Evolutionary conservation across 2,797 vertebrate genomes (phyloP), one percentile per base, ranked within the genome.

Genomic region (Lutjanus argentimaculatus): DNA sequence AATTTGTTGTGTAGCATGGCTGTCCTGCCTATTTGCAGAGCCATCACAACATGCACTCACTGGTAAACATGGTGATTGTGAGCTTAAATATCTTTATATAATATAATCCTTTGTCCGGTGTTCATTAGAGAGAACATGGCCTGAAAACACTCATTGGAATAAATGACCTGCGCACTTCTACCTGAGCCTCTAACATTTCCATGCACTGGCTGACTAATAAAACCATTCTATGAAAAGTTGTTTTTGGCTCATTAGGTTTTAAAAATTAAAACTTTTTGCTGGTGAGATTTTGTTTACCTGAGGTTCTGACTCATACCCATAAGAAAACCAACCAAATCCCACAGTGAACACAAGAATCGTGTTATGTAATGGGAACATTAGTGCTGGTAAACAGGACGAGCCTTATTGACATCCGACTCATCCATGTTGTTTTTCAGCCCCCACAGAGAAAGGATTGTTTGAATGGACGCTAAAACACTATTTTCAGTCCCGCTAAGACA

Each of bases 181-280:
- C 57, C 64, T 22, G 40, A 69, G 36, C 21, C 3, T 17, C 10
- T 11, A 45, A 16, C 45, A 43, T 55, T 25, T 45, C 21, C 17
- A 7, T 2, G 6, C 12, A 14, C 59, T 43, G 53, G 71, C 48
- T 48, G 30, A 63, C 53, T 75, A 76, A 68, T 81, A 52, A 79
- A 79, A 64, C 70, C 40, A 52, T 30, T 30, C 17, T 21, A 30
- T 30, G 2, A 67, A 42, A 66, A 74, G 15, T 70, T 42, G n/a
- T 59, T 69, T 69, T 67, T 22, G 21, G 10, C 66, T 86, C 66
- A 79, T 91, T 88, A 57, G 65, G 12, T 63, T 69, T 52, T 40
- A 42, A 59, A 62, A 65, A 63, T 64, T 30, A 11, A 36, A 80
- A 0, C 22, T 66, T 78, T 52, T 57, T 53, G 16, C 21, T 1